These are phyloP conservation scores for Agrotis puta DNA, from an alignment of 2,888 invertebrate species.

Conservation along the genomic window DNA sequence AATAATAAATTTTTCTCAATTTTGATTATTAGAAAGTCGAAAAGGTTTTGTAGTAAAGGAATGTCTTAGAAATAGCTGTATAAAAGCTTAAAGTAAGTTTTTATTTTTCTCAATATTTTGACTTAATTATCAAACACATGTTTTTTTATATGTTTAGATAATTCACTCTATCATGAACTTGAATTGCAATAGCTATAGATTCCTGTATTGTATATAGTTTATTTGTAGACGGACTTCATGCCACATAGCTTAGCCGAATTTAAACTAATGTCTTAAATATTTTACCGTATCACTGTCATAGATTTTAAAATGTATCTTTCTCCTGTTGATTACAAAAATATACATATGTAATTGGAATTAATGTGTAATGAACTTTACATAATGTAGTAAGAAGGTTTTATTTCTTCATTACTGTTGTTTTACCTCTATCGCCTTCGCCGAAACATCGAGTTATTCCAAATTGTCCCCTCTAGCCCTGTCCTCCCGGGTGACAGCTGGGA, in stretches of 20 bases:
- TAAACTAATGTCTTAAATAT: background rate
- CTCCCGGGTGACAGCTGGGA: too few relatives aligned
- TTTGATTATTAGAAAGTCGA: constrained; percentile 23
- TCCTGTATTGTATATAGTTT: constrained; percentile 34
- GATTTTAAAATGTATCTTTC: background rate
- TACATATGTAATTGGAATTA: background rate
- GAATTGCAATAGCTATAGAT: constrained; percentile 29
- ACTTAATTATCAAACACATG: constrained; percentile 4
- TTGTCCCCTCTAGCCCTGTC: too few relatives aligned
- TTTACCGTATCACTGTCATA: background rate
- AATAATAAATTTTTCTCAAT: constrained; percentile 10
- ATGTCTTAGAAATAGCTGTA: constrained; percentile 17
- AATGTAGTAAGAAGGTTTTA: background rate
- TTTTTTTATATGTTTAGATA: constrained; percentile 8
- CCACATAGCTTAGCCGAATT: constrained; percentile 17
- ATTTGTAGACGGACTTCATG: constrained; percentile 18
- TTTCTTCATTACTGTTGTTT: constrained; percentile 2
- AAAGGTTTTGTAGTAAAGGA: background rate
- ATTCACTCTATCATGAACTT: constrained; percentile 37
- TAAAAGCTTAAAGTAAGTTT: constrained; percentile 20
- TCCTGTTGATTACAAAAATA: background rate
- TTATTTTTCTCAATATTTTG: constrained; percentile 22
- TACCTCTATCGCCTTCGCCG: too few relatives aligned
- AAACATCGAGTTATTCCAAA: too few relatives aligned
- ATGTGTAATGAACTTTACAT: background rate